A percentile compares a stretch with the other conserved stretches of the same genome.
Conservation (phyloP, 1,140 invertebrate species). For the Notospermus geniculatus region DNA sequence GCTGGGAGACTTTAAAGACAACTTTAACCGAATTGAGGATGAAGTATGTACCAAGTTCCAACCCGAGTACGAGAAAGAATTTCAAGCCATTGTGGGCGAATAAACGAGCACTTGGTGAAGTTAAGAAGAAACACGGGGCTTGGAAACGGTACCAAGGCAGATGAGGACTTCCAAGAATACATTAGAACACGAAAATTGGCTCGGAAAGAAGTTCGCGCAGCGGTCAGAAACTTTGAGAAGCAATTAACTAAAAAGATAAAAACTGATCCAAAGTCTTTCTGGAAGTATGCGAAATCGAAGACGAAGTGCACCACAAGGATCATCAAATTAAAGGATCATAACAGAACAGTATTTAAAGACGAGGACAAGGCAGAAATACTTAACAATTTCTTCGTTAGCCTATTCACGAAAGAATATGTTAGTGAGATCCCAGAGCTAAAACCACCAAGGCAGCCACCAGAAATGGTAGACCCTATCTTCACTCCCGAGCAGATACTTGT, state of each 20-base stretch:
- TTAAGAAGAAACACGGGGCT: too few relatives aligned
- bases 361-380: neutral
- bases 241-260: neutral
- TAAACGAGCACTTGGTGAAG: too few relatives aligned
- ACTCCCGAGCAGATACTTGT: neutral
- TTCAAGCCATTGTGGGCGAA: too few relatives aligned
- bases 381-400: neutral
- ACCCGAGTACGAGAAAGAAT: too few relatives aligned
- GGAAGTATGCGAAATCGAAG: neutral
- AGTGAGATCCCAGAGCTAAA: neutral
- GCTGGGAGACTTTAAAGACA: too few relatives aligned
- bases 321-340: neutral
- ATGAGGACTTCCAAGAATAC: too few relatives aligned
- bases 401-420: neutral
- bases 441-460: neutral
- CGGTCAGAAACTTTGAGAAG: neutral
- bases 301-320: neutral
- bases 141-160: too few relatives aligned
- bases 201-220: neutral
- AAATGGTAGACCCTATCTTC: too few relatives aligned
- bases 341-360: neutral
- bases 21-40: too few relatives aligned
- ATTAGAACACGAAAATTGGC: neutral
- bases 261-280: neutral
- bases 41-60: too few relatives aligned